Percentiles rank a stretch among this genome's conserved stretches.
phyloP scores from a whole-genome alignment of 1,140 invertebrate species.

The Stratiolaelaps scimitus region DNA sequence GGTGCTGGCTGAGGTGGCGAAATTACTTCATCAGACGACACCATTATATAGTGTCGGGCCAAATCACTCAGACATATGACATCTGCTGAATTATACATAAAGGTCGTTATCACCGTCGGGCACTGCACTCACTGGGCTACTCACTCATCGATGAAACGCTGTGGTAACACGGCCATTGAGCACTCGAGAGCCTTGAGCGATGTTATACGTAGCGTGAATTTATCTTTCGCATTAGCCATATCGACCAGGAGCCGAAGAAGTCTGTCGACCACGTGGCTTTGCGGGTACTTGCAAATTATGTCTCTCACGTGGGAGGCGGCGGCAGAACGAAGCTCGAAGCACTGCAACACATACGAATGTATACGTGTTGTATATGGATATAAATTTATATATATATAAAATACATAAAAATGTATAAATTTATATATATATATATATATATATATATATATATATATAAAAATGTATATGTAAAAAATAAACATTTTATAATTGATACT shows the following conservation, averaged over 20 bases:
- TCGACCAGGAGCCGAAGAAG: neutral
- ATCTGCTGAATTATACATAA: neutral
- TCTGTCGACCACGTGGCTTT: neutral
- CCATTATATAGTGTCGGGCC: neutral
- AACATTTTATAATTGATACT: too few species aligned
- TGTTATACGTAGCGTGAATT: slow-evolving; percentile 1
- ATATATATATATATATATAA: too few species aligned
- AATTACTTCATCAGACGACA: neutral
- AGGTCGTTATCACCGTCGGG: neutral
- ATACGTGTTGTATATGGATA: too few species aligned
- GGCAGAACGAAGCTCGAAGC: slow-evolving; percentile 5
- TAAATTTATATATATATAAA: too few species aligned
- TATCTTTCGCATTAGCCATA: neutral
- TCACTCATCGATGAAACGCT: neutral
- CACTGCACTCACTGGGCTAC: neutral
- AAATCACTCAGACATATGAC: neutral
- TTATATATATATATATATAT: too few species aligned
- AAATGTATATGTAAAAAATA: too few species aligned
- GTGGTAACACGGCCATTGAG: neutral
- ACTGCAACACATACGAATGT: neutral
- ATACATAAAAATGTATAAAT: too few species aligned
- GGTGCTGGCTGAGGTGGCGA: neutral
- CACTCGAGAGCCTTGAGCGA: neutral
- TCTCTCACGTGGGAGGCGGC: neutral
- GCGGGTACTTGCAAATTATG: neutral